A percentile compares a stretch with the other conserved stretches of the same genome.
These are phyloP conservation scores for Pherbina coryleti DNA, from an alignment of 2,888 invertebrate species.

Conservation along the genomic window DNA sequence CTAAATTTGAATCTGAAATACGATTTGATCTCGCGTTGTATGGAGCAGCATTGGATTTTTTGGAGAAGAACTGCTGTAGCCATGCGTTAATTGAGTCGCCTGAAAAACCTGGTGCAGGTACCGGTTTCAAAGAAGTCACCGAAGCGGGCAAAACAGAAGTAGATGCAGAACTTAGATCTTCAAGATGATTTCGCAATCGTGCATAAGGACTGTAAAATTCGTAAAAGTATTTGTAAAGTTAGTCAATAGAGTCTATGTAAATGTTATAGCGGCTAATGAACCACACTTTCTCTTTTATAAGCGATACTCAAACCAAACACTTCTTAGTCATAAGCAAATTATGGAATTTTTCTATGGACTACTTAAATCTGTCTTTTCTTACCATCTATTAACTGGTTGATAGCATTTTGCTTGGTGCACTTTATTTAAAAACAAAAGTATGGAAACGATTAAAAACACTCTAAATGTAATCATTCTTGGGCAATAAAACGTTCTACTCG, in stretches of 20 bases:
- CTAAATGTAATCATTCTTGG: constrained; percentile 5
- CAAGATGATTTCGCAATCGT: neutral
- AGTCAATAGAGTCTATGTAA: no score
- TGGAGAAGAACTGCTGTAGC: neutral
- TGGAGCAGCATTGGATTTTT: neutral
- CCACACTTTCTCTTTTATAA: no score
- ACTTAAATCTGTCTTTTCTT: neutral
- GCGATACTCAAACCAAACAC: no score
- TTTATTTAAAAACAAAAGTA: constrained; percentile 13
- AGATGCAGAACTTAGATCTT: neutral
- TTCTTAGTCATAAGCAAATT: neutral
- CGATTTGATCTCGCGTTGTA: neutral
- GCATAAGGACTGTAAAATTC: constrained; percentile 6
- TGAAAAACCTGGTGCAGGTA: neutral
- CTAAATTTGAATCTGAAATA: neutral
- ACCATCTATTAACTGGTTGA: constrained; percentile 10
- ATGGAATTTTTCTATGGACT: neutral
- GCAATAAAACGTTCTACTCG: neutral
- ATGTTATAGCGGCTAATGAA: no score
- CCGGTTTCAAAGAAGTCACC: neutral
- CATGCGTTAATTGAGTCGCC: neutral
- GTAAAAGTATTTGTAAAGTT: neutral
- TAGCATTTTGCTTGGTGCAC: neutral
- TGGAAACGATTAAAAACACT: neutral
- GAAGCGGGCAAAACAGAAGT: neutral